A percentile compares a stretch with the other conserved stretches of the same genome.
Conservation (phyloP, 2,113 vertebrate species). For the Tor tambroides region DNA sequence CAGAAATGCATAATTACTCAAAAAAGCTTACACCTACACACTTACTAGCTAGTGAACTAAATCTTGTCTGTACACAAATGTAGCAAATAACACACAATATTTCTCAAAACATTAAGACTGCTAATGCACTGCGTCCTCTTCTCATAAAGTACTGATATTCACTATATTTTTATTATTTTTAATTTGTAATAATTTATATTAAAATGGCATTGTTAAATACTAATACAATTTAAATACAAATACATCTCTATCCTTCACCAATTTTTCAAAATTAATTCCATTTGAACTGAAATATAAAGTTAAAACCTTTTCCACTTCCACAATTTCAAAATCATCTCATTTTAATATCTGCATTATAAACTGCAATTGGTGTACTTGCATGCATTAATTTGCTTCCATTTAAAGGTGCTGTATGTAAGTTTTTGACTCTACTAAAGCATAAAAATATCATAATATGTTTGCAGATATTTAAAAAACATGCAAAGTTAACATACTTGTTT, state of each 20-base stretch:
- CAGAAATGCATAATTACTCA: not conserved
- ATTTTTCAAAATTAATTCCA: not conserved
- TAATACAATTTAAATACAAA: not conserved
- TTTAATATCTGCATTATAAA: too few relatives aligned
- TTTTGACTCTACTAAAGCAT: too few relatives aligned
- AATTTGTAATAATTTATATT: not conserved
- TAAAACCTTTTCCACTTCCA: too few relatives aligned
- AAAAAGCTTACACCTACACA: slow-evolving; percentile 11
- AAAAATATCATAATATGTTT: too few relatives aligned
- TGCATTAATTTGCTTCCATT: not conserved
- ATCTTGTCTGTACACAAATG: not conserved
- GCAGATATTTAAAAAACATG: too few relatives aligned
- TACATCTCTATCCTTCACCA: not conserved
- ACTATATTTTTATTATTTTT: not conserved
- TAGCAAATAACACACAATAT: not conserved
- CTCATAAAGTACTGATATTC: not conserved
- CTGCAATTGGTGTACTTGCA: not conserved
- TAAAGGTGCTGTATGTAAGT: too few relatives aligned
- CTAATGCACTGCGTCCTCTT: not conserved
- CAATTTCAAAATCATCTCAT: too few relatives aligned
- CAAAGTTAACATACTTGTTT: too few relatives aligned
- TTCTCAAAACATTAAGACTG: not conserved
- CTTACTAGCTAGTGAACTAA: not conserved
- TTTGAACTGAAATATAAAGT: not conserved
- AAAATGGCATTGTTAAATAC: too few relatives aligned